phyloP scores from a whole-genome alignment of 2,797 vertebrate genomes.

The Parauchenoglanis ngamensis region DNA sequence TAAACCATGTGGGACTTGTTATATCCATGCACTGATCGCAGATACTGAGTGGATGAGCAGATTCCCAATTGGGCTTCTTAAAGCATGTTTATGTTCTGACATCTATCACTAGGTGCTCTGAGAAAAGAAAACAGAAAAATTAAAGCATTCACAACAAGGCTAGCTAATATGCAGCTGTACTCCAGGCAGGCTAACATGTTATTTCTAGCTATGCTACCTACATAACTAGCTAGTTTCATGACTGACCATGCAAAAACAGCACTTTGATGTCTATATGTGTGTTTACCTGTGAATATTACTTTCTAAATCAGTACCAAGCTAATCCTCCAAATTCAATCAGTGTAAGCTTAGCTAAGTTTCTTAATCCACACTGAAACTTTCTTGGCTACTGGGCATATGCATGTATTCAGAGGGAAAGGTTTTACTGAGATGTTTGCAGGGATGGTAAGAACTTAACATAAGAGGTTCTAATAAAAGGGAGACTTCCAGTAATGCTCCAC shows the following conservation, averaged over 20 bases:
- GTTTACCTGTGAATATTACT: not conserved
- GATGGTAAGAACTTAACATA: conserved; percentile 28
- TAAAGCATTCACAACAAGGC: not conserved
- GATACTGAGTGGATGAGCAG: conserved; percentile 2
- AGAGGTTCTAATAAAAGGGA: conserved; percentile 47
- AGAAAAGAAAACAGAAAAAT: not conserved
- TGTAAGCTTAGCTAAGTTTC: not conserved
- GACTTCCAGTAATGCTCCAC: conserved; percentile 28
- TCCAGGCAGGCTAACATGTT: not conserved
- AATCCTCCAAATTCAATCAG: not conserved
- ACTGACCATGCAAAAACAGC: not conserved
- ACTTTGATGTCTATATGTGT: not conserved
- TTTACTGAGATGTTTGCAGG: not conserved
- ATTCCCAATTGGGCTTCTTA: conserved; percentile 29
- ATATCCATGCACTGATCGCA: conserved; percentile 8
- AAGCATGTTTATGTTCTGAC: conserved; percentile 22
- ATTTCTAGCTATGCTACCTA: not conserved
- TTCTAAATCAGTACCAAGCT: not conserved
- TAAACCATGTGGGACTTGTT: conserved; percentile 10
- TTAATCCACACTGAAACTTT: not conserved
- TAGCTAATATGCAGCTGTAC: not conserved
- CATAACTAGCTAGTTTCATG: not conserved
- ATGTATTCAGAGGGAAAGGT: not conserved
- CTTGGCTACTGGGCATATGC: not conserved
- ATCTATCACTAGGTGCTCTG: not conserved